Evolutionary conservation across 1,140 invertebrate species (phyloP).

Genomic region (Mya arenaria): DNA sequence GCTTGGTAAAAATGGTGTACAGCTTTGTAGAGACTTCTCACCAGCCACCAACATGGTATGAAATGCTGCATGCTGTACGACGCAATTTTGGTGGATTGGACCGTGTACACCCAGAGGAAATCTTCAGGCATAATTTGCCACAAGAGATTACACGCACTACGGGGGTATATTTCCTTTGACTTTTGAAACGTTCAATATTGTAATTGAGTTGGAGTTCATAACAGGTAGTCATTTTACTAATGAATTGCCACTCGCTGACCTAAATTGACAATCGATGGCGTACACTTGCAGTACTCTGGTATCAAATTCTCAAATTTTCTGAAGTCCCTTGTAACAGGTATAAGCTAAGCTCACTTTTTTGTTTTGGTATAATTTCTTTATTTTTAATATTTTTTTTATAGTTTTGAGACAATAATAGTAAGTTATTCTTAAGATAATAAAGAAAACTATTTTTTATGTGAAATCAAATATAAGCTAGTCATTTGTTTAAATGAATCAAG

Average conservation of each 20-base stretch:
- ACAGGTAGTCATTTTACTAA: not conserved
- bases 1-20: slow-evolving; percentile 77
- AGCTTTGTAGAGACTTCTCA: slow-evolving; percentile 61
- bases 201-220: not conserved
- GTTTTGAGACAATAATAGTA: too few species aligned
- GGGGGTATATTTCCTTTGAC: slow-evolving; percentile 21
- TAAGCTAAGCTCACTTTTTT: too few species aligned
- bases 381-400: too few species aligned
- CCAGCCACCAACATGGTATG: slow-evolving; percentile 59
- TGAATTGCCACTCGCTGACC: not conserved
- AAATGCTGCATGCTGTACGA: slow-evolving; percentile 70
- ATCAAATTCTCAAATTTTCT: not conserved
- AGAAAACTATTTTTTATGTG: too few species aligned
- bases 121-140: slow-evolving; percentile 63
- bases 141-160: slow-evolving; percentile 10
- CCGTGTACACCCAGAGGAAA: slow-evolving; percentile 63
- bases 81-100: slow-evolving; percentile 77
- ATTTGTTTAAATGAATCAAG: too few species aligned
- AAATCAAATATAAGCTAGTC: too few species aligned
- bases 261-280: not conserved
- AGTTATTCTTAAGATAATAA: too few species aligned
- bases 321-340: too few species aligned
- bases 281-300: not conserved
- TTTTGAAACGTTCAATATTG: not conserved
- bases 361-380: too few species aligned